phyloP scores from a whole-genome alignment of 2,797 vertebrate species.

The Esox masquinongy region DNA sequence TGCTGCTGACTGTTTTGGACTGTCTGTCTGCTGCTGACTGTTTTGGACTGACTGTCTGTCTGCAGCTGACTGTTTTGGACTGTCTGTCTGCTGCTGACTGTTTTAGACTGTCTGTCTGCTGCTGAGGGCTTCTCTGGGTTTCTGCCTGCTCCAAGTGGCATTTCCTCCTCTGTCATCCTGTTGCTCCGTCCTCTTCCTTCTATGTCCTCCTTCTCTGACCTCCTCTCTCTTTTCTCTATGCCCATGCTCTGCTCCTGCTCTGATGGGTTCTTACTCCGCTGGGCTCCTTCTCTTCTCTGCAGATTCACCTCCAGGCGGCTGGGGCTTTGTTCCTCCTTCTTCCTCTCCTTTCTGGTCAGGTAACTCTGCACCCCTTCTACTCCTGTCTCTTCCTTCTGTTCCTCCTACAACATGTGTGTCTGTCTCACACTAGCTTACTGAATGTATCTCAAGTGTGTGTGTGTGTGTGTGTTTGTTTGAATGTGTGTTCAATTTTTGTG shows the following conservation, averaged over 20 bases:
- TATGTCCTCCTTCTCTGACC: too few relatives aligned
- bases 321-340: conserved; percentile 96
- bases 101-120: too few relatives aligned
- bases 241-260: conserved; percentile 49
- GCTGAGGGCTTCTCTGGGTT: too few relatives aligned
- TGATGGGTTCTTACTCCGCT: conserved; percentile 46
- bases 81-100: too few relatives aligned
- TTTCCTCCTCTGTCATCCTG: too few relatives aligned
- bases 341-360: conserved; percentile 99
- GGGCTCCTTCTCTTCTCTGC: conserved; percentile 86
- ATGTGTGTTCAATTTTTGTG: background rate
- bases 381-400: conserved; percentile 28
- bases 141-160: too few relatives aligned
- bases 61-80: conserved; percentile 13
- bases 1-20: too few relatives aligned
- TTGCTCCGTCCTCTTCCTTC: too few relatives aligned
- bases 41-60: background rate
- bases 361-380: conserved; percentile 72
- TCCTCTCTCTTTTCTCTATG: too few relatives aligned
- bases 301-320: conserved; percentile 87
- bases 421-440: background rate
- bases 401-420: background rate
- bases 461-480: conserved; percentile 21
- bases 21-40: conserved; percentile 44
- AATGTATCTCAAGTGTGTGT: conserved; percentile 23